Evolutionary conservation across 2,113 vertebrate genomes (phyloP), one percentile per base, ranked within the genome.

Genomic region (Epinephelus cyanopodus): DNA sequence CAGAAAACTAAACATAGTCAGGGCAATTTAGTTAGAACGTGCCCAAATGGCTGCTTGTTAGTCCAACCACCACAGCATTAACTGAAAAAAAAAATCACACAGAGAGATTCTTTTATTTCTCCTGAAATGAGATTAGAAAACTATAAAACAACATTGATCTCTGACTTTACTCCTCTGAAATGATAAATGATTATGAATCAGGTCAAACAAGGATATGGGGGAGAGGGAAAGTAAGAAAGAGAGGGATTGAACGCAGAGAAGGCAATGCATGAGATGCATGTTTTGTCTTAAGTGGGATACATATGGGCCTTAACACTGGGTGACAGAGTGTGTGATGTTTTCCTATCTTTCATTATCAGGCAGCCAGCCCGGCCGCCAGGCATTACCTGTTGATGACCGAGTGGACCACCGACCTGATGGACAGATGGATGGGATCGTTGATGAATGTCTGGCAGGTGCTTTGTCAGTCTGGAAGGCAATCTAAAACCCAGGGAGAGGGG

Each of bases 401-500:
- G 95, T 71, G 87, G 90, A 90, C 82, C 87, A 86, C 73, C 71
- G 73, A 79, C 58, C 95, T 95, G 95, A 96, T 96, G 95, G 95
- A 96, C 94, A 95, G 95, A 95, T 95, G 94, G 95, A 95, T 95
- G 93, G 93, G 91, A 86, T 92, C 72, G 86, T 92, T 95, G 95
- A 96, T 95, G 95, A 94, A 94, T 92, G 92, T 78, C 88, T 94
- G 95, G 93, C 95, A 96, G 95, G 95, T 95, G 95, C 95, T 96
- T 96, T 96, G 95, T 96, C 95, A 96, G 95, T 93, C 91, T 83
- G 92, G 90, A 88, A 94, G 91, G 95, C 94, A 96, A 96, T 96
- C 95, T 95, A 86, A 93, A 87, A 91, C 93, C 91, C 81, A 64
- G 83, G 81, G 78, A 91, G 89, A 82, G 75, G 86, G 81, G 92